Evolutionary conservation across 1,140 invertebrate species (phyloP).

Genomic region (Scaptomyza montana): DNA sequence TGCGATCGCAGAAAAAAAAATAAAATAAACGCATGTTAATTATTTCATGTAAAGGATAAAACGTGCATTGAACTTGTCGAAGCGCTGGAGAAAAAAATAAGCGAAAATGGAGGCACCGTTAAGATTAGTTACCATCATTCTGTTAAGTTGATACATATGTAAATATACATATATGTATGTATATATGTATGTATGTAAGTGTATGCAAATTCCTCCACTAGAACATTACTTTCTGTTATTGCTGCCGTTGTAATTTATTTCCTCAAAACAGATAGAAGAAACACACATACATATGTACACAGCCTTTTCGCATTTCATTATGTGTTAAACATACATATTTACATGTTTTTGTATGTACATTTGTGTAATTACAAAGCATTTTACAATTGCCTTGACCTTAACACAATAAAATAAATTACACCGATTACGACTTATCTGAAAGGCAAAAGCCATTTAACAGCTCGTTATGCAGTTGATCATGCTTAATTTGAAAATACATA

Average conservation of each 20-base stretch:
- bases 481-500: conserved; percentile 10
- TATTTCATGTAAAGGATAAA: conserved; percentile 73
- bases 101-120: not conserved
- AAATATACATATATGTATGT: conserved; percentile 20
- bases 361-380: conserved; percentile 65
- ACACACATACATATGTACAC: conserved; percentile 8
- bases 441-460: conserved; percentile 43
- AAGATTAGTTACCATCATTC: not conserved
- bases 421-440: conserved; percentile 55
- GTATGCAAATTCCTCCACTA: conserved; percentile 8
- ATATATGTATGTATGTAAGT: conserved; percentile 20
- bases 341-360: conserved; percentile 15
- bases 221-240: conserved; percentile 32
- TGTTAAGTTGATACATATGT: conserved; percentile 20
- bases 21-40: conserved; percentile 46
- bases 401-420: conserved; percentile 81
- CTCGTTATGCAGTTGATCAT: conserved; percentile 35
- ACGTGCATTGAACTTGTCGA: conserved; percentile 60
- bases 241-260: conserved; percentile 56
- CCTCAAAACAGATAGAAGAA: conserved; percentile 53
- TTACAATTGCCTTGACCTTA: conserved; percentile 80
- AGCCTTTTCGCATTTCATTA: conserved; percentile 55
- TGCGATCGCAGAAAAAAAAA: not conserved
- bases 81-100: not conserved
- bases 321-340: conserved; percentile 2